Base-by-base conservation (phyloP, 2,797 vertebrate genomes). In the Novumbra hubbsi region DNA sequence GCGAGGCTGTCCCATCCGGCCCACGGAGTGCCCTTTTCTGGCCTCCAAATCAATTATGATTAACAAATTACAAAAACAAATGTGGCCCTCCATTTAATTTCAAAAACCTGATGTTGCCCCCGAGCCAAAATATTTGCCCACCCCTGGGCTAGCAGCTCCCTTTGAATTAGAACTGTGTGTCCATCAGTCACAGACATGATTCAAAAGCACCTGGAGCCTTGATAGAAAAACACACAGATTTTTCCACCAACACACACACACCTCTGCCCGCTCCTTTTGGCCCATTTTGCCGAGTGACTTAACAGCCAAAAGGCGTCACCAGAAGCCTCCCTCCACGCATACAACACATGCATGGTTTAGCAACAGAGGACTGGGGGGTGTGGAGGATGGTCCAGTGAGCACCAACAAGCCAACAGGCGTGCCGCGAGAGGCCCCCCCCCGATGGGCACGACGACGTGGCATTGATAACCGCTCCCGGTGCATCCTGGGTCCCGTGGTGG, bases 341-440 rank as follows among this genome's bases (percentile, higher is more conserved):
- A 2, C 80, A 80, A 78, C 78, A 79, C 80, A 77, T 80, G 83
- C 74, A 82, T 50, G 48, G 77, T 78, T 83, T 81, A 84, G 80
- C 76, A 81, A 76, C 81, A 84, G 84, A 82, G 81, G 79, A 83
- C 85, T 72, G 62, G 75, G 57, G 48, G 60, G 19, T 75, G 41
- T n/a, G n/a, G n/a, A n/a, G 75, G 73, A 87, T 75, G 73, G 86
- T 84, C 81, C 80, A 87, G 78, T 76, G 77, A 83, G 77, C 82
- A 78, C 73, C 73, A 65, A 66, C 72, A 75, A 69, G 86, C 88
- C 85, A 73, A 88, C 84, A 85, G 65, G 72, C 64, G 62, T 75
- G 82, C 79, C 70, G 70, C 48, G 80, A 74, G 70, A 84, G 80
- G 84, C 86, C 81, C 78, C 41, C 83, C 86, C 81, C 78, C 41